Conservation (phyloP, 2,113 vertebrate species). For the Anser cygnoides region DNA sequence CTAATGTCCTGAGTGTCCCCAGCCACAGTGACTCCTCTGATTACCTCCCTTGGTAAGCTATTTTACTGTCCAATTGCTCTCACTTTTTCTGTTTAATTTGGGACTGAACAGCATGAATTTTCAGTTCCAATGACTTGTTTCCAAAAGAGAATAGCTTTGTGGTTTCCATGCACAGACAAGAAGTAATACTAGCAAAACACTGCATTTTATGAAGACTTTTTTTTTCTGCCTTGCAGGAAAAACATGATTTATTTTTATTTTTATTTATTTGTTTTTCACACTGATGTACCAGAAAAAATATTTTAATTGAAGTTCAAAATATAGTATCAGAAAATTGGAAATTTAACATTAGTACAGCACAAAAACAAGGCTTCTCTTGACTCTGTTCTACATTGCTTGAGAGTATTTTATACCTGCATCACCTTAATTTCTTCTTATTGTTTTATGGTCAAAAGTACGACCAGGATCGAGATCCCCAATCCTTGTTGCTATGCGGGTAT, state of each 20-base stretch:
- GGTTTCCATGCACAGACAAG: background rate
- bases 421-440: background rate
- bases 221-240: background rate
- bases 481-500: background rate
- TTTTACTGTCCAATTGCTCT: background rate
- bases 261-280: background rate
- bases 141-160: background rate
- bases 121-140: constrained; percentile 28
- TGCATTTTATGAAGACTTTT: background rate
- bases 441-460: background rate
- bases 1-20: background rate
- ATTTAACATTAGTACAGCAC: background rate
- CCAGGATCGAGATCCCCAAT: background rate
- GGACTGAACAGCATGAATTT: constrained; percentile 9
- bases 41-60: background rate
- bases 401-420: background rate
- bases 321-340: background rate
- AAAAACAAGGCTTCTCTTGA: background rate
- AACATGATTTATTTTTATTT: background rate
- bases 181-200: background rate
- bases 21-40: background rate
- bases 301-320: background rate
- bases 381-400: background rate
- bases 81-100: constrained; percentile 35
- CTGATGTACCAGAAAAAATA: background rate